phyloP scores from a whole-genome alignment of 2,113 vertebrate species.

The Pica pica region DNA sequence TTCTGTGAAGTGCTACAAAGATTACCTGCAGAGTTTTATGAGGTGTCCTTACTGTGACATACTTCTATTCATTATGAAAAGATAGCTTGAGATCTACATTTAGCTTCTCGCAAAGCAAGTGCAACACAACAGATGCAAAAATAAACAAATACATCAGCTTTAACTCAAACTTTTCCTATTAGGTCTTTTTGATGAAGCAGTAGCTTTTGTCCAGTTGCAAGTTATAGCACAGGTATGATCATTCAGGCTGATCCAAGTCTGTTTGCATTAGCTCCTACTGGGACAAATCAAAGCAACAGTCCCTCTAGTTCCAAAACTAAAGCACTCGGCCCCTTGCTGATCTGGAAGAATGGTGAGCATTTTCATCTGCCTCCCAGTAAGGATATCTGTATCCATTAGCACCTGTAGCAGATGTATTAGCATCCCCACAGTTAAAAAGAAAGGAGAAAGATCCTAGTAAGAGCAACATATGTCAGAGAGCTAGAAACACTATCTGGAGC shows the following conservation, averaged over 20 bases:
- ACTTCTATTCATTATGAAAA: background rate
- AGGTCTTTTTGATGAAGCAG: background rate
- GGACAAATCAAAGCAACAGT: background rate
- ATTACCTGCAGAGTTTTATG: background rate
- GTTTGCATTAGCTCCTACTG: background rate
- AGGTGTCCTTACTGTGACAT: rapidly evolving
- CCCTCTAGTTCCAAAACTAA: background rate
- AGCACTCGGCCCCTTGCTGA: background rate
- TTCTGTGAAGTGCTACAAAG: background rate
- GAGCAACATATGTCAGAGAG: background rate
- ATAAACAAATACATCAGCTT: background rate
- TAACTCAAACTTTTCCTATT: background rate
- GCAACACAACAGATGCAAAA: background rate
- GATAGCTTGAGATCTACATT: background rate
- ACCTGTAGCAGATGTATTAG: background rate
- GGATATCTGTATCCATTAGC: background rate
- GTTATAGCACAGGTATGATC: background rate
- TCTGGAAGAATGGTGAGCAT: background rate
- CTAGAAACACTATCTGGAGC: background rate
- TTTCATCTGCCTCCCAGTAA: background rate
- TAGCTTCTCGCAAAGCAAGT: background rate
- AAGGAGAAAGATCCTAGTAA: background rate
- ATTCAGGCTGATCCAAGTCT: background rate
- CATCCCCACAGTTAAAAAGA: background rate
- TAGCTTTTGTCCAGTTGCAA: background rate